Percentiles rank a stretch among this genome's conserved stretches.
Evolutionary conservation across 2,113 vertebrate species (phyloP).

Genomic region (Falco punctatus): DNA sequence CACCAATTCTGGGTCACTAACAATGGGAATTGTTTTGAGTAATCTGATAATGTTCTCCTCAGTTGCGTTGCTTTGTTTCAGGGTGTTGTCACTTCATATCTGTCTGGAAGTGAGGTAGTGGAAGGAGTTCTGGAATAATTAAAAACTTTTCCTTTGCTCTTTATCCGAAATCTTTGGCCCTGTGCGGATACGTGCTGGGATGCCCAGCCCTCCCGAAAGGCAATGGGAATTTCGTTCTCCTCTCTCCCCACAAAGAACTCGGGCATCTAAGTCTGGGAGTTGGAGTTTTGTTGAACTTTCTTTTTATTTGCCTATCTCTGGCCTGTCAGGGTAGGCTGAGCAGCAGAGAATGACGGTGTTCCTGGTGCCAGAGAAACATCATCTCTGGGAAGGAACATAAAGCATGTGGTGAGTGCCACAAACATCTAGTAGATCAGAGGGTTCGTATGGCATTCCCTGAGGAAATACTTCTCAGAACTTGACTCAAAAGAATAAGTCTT

Average conservation of each 20-base stretch:
- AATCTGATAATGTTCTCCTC: constrained; percentile 57
- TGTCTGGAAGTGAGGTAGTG: constrained; percentile 70
- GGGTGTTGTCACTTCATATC: constrained; percentile 61
- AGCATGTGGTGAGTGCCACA: background rate
- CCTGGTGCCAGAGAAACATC: background rate
- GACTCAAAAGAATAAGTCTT: background rate
- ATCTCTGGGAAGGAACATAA: background rate
- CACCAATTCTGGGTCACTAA: constrained; percentile 38
- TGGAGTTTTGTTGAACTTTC: background rate
- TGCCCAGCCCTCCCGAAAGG: constrained; percentile 22
- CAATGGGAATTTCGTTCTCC: background rate
- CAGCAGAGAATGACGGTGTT: background rate
- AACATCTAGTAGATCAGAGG: background rate
- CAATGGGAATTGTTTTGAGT: constrained; percentile 63
- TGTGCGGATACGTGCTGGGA: background rate
- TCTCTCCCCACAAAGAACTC: background rate
- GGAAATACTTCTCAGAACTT: constrained; percentile 6
- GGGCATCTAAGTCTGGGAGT: background rate
- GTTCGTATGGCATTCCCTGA: background rate
- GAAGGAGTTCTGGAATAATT: constrained; percentile 61
- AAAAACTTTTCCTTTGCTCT: constrained; percentile 52
- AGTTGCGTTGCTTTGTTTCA: constrained; percentile 42
- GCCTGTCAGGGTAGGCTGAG: background rate
- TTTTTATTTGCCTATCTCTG: background rate
- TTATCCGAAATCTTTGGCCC: constrained; percentile 54